Base-by-base conservation (phyloP, 1,140 invertebrate genomes). In the Magallana ariakensis region DNA sequence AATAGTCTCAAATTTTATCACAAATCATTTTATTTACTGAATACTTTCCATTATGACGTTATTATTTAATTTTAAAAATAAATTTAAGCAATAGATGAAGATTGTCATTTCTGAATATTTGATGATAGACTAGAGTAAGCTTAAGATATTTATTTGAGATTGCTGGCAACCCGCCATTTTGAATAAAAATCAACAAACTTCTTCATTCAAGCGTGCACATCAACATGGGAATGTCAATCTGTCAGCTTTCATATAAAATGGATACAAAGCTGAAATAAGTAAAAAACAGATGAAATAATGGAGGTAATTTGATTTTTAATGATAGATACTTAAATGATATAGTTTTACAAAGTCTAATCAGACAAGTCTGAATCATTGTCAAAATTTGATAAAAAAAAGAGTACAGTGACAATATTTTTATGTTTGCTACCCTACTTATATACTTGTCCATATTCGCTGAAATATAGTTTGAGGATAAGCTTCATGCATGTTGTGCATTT, bases 111-210 rank as follows among this genome's bases (percentile, higher is more conserved):
- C 2, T 46, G 33, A 46, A 46, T 46, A 46, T 46, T 5, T 46
- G 33, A 46, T 46, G 33, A 46, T 5, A 46, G 33, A 46, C 33
- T 46, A 46, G 2, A 46, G 2, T 5, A 5, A 46, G 33, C 33
- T 46, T 46, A 75, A 33, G 33, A 26, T 9, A 11, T 33, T 19
- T 75, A 26, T 19, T 75, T 26, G 66, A 75, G 66, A 75, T 75
- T 75, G 22, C 19, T 75, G 66, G 66, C 66, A 75, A 75, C 66
- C 66, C 66, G 66, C 66, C 66, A 75, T 75, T 33, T 75, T 75
- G 66, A 75, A 75, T 75, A 75, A 75, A 75, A 75, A 75, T 75
- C 66, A 75, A 75, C 66, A 75, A 75, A 75, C 66, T 75, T 75
- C 58, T 75, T 75, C 66, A 75, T 75, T 75, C 66, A 75, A 26